Percentiles rank a stretch among this genome's conserved stretches.
These are phyloP conservation scores for Bolinopsis microptera DNA, from an alignment of 37 sponge, comb jelly and placozoan species.

Conservation along the genomic window DNA sequence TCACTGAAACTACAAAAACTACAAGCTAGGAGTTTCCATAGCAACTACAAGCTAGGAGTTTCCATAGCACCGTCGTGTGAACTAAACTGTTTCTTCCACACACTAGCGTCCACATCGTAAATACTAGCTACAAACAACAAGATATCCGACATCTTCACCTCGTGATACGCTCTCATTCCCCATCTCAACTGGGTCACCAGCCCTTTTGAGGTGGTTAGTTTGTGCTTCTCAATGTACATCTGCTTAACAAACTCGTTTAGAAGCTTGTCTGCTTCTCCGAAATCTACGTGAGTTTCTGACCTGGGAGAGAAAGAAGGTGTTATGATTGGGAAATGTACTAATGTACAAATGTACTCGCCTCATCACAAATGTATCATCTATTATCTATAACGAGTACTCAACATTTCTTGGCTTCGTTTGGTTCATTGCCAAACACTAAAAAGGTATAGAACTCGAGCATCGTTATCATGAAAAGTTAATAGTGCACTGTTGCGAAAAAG, in stretches of 20 bases:
- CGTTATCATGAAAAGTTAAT: too few species aligned
- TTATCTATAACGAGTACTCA: too few species aligned
- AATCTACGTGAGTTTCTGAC: constrained; percentile 34
- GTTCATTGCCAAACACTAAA: too few species aligned
- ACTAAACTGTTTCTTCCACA: constrained; percentile 44
- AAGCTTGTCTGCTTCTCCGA: constrained; percentile 30
- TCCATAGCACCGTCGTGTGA: constrained; percentile 42
- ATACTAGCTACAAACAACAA: constrained; percentile 46
- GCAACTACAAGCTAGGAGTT: not conserved
- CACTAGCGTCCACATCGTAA: not conserved
- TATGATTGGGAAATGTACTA: not conserved
- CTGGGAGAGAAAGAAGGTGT: too few species aligned
- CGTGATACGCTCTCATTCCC: constrained; percentile 47
- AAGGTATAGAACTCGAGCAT: too few species aligned
- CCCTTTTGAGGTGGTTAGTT: constrained; percentile 35
- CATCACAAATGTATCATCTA: too few species aligned
- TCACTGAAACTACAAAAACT: too few species aligned
- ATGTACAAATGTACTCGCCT: too few species aligned
- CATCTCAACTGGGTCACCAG: not conserved
- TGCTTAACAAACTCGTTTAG: constrained; percentile 43
- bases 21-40: not conserved
- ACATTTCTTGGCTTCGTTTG: too few species aligned
- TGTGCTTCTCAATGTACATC: constrained; percentile 59
- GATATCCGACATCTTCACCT: constrained; percentile 39
- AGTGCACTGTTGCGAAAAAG: too few species aligned